A percentile compares a stretch with the other conserved stretches of the same genome.
These are phyloP conservation scores for Beaufortia kweichowensis DNA, from an alignment of 2,113 vertebrate genomes.

Conservation along the genomic window DNA sequence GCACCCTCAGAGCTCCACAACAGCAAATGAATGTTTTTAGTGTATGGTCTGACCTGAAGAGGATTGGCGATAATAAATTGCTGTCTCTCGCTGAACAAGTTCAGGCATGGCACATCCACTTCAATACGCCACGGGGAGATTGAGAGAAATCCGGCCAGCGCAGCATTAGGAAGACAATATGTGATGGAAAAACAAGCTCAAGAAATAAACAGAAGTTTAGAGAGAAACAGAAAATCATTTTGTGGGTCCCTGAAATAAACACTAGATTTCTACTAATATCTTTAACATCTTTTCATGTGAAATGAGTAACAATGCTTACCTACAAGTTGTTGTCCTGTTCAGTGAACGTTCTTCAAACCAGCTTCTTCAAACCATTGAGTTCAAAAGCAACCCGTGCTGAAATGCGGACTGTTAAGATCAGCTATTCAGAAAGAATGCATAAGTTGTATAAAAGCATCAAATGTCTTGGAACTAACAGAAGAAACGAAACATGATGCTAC, in stretches of 20 bases:
- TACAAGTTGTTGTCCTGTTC: background rate
- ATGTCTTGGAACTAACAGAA: background rate
- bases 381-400: too few species aligned
- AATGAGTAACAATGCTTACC: background rate
- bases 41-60: background rate
- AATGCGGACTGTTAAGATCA: too few species aligned
- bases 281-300: too few species aligned
- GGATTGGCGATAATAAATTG: conserved; percentile 2
- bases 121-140: background rate
- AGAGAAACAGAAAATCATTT: background rate
- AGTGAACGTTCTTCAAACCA: background rate
- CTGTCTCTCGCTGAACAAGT: conserved; percentile 1
- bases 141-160: conserved; percentile 3
- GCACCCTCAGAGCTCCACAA: conserved; percentile 2
- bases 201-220: background rate
- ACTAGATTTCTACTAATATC: too few species aligned
- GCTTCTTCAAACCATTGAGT: too few species aligned
- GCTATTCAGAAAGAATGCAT: too few species aligned
- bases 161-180: conserved; percentile 19
- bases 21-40: background rate
- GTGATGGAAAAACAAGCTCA: background rate
- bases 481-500: background rate
- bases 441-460: too few species aligned
- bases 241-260: too few species aligned
- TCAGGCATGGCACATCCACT: conserved; percentile 3